These are phyloP conservation scores for Peromyscus maniculatus DNA, from an alignment of 2,113 vertebrate genomes.

Conservation along the genomic window DNA sequence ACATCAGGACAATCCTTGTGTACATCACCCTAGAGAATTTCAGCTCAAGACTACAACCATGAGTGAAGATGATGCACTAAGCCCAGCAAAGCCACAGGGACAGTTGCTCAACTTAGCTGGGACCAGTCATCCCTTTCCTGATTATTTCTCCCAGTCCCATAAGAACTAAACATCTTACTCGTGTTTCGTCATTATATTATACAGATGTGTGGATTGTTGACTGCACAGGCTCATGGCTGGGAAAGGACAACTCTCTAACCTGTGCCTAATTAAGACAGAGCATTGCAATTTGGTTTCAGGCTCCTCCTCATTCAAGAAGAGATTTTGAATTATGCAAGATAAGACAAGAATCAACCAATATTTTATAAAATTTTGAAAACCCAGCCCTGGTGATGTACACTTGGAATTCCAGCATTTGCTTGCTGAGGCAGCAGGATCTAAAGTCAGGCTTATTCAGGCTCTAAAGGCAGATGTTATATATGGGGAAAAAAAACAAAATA, in stretches of 20 bases:
- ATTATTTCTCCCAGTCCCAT: not conserved
- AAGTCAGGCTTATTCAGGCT: not conserved
- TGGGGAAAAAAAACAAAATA: not conserved
- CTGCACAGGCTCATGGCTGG: not conserved
- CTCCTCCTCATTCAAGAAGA: not conserved
- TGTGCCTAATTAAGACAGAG: not conserved
- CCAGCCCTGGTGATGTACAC: not conserved
- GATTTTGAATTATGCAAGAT: slow-evolving; percentile 8
- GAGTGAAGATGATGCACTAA: not conserved
- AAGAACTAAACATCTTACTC: not conserved
- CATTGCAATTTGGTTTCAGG: not conserved
- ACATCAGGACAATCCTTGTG: not conserved
- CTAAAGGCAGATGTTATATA: not conserved
- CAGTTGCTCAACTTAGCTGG: too few species aligned
- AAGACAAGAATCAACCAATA: not conserved
- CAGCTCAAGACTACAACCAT: not conserved
- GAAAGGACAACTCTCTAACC: not conserved
- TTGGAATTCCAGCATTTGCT: not conserved
- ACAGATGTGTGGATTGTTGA: not conserved
- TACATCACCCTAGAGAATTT: not conserved
- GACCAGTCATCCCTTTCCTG: too few species aligned
- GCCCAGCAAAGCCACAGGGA: not conserved
- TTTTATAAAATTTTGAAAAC: not conserved
- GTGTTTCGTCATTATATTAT: not conserved
- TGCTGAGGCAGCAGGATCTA: not conserved